These are phyloP conservation scores for Bagarius yarrelli DNA, from an alignment of 2,113 vertebrate species.

Conservation along the genomic window DNA sequence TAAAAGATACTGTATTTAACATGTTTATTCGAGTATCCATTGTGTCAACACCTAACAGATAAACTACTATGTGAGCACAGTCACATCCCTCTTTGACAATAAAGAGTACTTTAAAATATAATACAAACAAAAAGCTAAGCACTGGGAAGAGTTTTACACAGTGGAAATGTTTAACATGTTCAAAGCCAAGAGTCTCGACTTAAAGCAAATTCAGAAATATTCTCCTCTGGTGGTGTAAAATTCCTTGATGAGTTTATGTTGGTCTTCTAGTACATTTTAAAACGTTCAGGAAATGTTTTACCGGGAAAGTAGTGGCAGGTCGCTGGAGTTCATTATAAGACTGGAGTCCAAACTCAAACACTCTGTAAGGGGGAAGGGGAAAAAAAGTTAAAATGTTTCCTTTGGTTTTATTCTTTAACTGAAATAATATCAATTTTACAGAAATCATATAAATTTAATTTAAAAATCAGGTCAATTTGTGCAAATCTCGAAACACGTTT, in stretches of 20 bases:
- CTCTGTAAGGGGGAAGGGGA: slow-evolving; percentile 69
- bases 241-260: neutral
- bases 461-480: no score
- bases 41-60: neutral
- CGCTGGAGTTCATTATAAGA: slow-evolving; percentile 82
- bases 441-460: no score
- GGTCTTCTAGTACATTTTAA: neutral
- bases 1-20: slow-evolving; percentile 18
- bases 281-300: slow-evolving; percentile 9
- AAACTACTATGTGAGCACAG: neutral
- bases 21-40: neutral
- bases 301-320: slow-evolving; percentile 71
- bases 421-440: neutral
- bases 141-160: neutral
- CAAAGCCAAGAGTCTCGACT: neutral
- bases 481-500: no score
- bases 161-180: neutral
- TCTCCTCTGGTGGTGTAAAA: no score
- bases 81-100: slow-evolving; percentile 10
- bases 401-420: neutral
- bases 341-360: slow-evolving; percentile 85
- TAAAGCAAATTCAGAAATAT: neutral
- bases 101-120: slow-evolving; percentile 17
- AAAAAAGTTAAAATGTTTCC: neutral
- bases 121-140: neutral